Conservation (phyloP, 2,113 vertebrate genomes). For the Tapirus terrestris region DNA sequence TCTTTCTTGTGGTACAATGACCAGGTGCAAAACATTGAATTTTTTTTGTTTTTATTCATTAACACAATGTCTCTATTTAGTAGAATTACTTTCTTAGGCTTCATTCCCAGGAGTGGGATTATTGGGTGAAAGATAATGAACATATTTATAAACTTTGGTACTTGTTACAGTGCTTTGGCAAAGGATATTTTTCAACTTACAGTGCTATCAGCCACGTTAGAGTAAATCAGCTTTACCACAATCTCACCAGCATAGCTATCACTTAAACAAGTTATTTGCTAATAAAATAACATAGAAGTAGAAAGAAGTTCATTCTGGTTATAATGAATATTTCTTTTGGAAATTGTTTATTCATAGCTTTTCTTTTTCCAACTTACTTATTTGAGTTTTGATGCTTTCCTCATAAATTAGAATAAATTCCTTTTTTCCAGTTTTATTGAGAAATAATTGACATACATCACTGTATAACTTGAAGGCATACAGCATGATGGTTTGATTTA, state of each 20-base stretch:
- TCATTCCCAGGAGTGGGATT: not conserved
- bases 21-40: not conserved
- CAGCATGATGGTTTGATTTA: too few relatives aligned
- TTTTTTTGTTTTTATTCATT: conserved; percentile 9
- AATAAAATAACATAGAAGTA: not conserved
- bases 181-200: not conserved
- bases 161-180: not conserved
- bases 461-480: too few relatives aligned
- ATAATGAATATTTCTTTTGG: not conserved
- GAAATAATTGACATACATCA: too few relatives aligned
- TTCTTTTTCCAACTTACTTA: not conserved
- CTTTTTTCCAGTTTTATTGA: not conserved
- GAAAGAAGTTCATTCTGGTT: not conserved
- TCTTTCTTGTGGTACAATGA: not conserved
- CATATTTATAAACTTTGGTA: not conserved
- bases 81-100: conserved; percentile 18
- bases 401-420: not conserved
- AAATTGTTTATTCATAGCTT: not conserved
- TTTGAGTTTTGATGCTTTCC: not conserved
- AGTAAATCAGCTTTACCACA: conserved; percentile 29
- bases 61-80: not conserved
- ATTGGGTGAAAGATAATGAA: not conserved
- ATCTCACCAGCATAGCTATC: not conserved
- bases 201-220: not conserved
- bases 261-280: conserved; percentile 2